Conservation (phyloP, 2,888 invertebrate species). For the Macrophya alboannulata region DNA sequence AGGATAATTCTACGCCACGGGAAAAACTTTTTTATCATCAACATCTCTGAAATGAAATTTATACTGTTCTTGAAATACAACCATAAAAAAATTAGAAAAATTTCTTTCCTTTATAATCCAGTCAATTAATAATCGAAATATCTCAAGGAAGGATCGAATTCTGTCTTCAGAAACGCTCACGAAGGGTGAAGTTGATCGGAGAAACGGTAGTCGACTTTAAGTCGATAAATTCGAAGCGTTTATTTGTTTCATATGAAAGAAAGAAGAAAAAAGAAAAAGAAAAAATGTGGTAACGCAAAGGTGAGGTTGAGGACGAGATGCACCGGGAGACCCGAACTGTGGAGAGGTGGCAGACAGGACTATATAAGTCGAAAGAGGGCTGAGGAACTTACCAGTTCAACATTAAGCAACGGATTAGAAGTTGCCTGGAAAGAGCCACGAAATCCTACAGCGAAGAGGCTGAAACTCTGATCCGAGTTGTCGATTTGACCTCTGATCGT, state of each 20-base stretch:
- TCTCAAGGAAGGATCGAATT: neutral
- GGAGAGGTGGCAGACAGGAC: slow-evolving; percentile 64
- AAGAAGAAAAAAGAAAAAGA: neutral
- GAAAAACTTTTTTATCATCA: neutral
- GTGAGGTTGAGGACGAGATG: slow-evolving; percentile 47
- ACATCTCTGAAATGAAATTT: neutral
- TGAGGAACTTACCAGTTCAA: slow-evolving; percentile 68
- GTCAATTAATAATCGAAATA: neutral
- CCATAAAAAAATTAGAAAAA: neutral
- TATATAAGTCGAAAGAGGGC: slow-evolving; percentile 64
- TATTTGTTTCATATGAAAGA: neutral
- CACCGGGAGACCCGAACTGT: slow-evolving; percentile 40
- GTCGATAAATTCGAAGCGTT: neutral
- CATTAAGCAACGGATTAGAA: slow-evolving; percentile 61
- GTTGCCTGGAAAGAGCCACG: slow-evolving; percentile 33
- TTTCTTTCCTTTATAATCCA: neutral
- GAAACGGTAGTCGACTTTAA: neutral
- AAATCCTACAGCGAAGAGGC: neutral
- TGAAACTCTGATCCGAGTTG: neutral
- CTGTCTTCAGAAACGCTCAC: neutral
- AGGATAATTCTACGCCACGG: neutral
- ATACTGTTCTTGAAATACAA: neutral
- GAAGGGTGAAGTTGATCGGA: neutral
- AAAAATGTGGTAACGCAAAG: slow-evolving; percentile 34
- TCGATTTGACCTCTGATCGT: neutral